Conservation (phyloP, 2,888 invertebrate genomes). For the Campoletis raptor region DNA sequence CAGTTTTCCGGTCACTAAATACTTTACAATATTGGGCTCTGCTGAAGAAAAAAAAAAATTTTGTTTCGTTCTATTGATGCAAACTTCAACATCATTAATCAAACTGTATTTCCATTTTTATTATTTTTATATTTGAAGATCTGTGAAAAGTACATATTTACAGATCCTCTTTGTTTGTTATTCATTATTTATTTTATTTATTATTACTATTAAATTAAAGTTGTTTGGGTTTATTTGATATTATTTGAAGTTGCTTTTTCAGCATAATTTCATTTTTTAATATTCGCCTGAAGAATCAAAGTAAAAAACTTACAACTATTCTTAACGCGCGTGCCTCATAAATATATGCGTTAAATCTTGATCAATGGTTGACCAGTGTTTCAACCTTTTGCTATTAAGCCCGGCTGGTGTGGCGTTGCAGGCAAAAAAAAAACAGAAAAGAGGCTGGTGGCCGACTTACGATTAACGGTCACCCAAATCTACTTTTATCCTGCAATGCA, state of each 20-base stretch:
- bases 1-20: no score
- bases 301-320: background rate
- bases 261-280: background rate
- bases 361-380: constrained; percentile 20
- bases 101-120: background rate
- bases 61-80: background rate
- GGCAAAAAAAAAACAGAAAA: constrained; percentile 46
- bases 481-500: constrained; percentile 48
- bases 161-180: background rate
- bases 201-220: no score
- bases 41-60: background rate
- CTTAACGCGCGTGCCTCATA: background rate
- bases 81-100: background rate
- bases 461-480: constrained; percentile 70
- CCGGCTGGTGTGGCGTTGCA: constrained; percentile 22
- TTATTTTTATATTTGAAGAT: background rate
- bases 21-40: no score
- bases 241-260: background rate
- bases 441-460: constrained; percentile 67
- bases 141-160: background rate
- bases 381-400: constrained; percentile 37
- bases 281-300: background rate
- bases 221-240: no score
- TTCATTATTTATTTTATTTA: background rate
- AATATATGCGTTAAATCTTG: background rate